A percentile compares a stretch with the other conserved stretches of the same genome.
Conservation (phyloP, 2,797 vertebrate species). For the Dermochelys coriacea region DNA sequence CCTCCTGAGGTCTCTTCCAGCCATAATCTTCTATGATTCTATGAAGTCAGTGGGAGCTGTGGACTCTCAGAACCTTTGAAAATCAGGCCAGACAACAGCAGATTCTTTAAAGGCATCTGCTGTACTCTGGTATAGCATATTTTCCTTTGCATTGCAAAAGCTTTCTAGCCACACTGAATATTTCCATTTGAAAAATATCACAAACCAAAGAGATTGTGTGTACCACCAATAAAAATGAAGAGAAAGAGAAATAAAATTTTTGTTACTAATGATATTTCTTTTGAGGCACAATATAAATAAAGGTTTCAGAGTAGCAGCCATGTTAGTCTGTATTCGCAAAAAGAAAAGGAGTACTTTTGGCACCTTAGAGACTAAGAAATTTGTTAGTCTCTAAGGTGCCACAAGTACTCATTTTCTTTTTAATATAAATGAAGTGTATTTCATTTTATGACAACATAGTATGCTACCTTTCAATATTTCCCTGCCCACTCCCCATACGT, state of each 20-base stretch:
- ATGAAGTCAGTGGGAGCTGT: not conserved
- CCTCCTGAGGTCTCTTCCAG: no score
- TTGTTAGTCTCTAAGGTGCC: no score
- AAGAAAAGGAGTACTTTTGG: no score
- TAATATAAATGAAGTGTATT: not conserved
- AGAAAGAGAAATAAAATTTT: not conserved
- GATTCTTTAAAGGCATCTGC: not conserved
- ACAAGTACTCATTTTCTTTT: no score
- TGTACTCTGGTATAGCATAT: not conserved
- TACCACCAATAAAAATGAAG: not conserved
- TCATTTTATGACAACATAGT: not conserved
- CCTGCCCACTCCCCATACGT: not conserved
- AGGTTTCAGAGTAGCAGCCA: no score
- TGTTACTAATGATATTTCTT: not conserved
- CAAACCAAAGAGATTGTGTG: not conserved
- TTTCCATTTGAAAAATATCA: not conserved
- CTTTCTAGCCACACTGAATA: not conserved
- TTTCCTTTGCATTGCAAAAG: not conserved
- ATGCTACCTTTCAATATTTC: not conserved
- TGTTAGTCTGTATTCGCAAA: no score
- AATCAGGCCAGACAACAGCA: not conserved
- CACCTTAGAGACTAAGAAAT: no score
- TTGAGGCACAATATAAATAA: not conserved
- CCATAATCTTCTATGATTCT: no score
- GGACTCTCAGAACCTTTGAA: not conserved